A percentile compares a stretch with the other conserved stretches of the same genome.
Evolutionary conservation across 1,140 invertebrate genomes (phyloP).

Genomic region (Drosophila novamexicana): DNA sequence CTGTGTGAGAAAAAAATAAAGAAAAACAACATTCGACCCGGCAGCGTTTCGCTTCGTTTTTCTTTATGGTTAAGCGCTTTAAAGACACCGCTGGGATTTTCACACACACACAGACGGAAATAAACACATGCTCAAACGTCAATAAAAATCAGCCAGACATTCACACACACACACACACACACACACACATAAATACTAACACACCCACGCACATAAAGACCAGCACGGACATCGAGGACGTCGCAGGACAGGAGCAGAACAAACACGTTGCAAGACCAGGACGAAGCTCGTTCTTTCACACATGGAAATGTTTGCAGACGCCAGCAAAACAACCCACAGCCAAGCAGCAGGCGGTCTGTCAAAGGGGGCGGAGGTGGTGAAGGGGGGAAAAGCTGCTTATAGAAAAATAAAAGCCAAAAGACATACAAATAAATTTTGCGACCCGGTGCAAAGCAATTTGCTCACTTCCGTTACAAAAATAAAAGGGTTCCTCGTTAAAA

Average conservation of each 20-base stretch:
- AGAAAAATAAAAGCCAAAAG: conserved; percentile 69
- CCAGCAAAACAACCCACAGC: conserved; percentile 69
- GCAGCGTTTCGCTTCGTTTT: conserved; percentile 48
- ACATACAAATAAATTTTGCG: conserved; percentile 73
- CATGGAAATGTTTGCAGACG: conserved; percentile 80
- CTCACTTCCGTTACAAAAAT: conserved; percentile 81
- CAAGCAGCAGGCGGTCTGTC: conserved; percentile 22
- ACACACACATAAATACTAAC: conserved; percentile 1
- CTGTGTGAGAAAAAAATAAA: conserved; percentile 24
- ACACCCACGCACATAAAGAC: conserved; percentile 20
- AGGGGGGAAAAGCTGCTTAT: conserved; percentile 71
- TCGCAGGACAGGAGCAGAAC: conserved; percentile 35
- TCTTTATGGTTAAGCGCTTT: conserved; percentile 70
- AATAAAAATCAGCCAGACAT: conserved; percentile 77
- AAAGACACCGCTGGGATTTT: conserved; percentile 72
- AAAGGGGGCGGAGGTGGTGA: background rate
- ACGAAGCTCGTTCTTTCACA: conserved; percentile 62
- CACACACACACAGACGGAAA: conserved; percentile 38
- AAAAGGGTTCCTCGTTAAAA: conserved; percentile 78
- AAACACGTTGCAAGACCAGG: conserved; percentile 24
- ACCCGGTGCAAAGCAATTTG: conserved; percentile 80
- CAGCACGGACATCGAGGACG: conserved; percentile 28
- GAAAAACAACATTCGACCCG: conserved; percentile 1
- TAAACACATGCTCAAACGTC: conserved; percentile 80
- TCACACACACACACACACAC: conserved; percentile 20